Conservation (phyloP, 2,113 vertebrate genomes). For the Aepyceros melampus region DNA sequence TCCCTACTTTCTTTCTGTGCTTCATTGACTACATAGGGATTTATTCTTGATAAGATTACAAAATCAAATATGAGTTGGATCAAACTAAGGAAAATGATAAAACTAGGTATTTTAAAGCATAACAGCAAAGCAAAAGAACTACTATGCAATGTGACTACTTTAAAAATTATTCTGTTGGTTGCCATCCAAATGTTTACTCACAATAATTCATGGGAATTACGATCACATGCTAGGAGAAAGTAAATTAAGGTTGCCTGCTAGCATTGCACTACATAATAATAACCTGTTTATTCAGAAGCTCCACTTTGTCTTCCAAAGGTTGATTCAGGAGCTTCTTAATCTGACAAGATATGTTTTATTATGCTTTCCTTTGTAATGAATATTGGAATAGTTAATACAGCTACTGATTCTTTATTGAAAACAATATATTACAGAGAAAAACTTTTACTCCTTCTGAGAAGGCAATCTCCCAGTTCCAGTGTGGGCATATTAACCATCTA, state of each 20-base stretch:
- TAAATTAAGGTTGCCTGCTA: constrained; percentile 29
- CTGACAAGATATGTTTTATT: constrained; percentile 66
- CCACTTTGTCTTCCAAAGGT: constrained; percentile 41
- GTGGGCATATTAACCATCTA: constrained; percentile 47
- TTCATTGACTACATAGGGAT: not conserved
- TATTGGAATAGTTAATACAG: constrained; percentile 65
- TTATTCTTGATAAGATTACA: not conserved
- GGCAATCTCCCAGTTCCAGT: not conserved
- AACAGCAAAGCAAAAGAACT: not conserved
- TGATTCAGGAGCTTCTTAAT: constrained; percentile 71
- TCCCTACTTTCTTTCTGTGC: not conserved
- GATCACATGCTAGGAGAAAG: not conserved
- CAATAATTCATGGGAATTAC: not conserved
- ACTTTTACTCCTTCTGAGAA: constrained; percentile 50
- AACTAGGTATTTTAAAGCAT: not conserved
- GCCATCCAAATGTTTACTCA: not conserved
- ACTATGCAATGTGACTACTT: not conserved
- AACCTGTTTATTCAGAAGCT: constrained; percentile 63
- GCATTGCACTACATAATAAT: not conserved
- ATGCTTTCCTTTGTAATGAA: constrained; percentile 67
- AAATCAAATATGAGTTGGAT: not conserved
- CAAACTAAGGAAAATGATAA: not conserved
- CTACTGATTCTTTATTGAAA: constrained; percentile 66
- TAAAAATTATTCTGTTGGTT: not conserved
- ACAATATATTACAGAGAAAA: constrained; percentile 65